Evolutionary conservation across 2,797 vertebrate species (phyloP), one percentile per base, ranked within the genome.

Genomic region (Phataginus tricuspis): DNA sequence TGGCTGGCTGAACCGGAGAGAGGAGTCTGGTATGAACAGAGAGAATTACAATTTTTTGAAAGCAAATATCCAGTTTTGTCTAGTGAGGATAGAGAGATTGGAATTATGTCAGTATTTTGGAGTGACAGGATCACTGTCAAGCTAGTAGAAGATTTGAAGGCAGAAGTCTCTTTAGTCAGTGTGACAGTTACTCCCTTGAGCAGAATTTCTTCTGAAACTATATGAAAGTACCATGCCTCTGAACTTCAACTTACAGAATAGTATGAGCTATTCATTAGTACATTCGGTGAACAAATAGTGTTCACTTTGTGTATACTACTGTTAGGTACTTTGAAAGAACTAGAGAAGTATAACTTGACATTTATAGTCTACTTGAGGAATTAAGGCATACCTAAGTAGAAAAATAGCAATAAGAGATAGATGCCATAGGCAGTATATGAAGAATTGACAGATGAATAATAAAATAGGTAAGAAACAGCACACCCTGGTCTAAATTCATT

Each of bases 181-280:
- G 34, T 72, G 39, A 11, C 78, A 25, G 85, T 83, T 63, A 45
- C 16, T 86, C 29, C 68, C 55, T 87, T 87, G 29, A 78, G 25
- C 90, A 94, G 51, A 84, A 74, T 93, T 93, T 78, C 66, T 29
- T 80, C 9, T 53, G 55, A 89, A 93, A 83, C 39, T 84, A 75
- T 1, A 55, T 82, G 83, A 63, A 77, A 55, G 8, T 84, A 1
- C 16, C 55, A 49, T 74, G 61, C 23, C 45, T 87, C 55, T 84
- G 78, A 85, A 78, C 71, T 78, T 87, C 37, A 91, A 84, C 42
- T 79, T 63, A 74, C 5, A 72, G 55, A 91, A 57, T 88, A 84
- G 11, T 79, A 51, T 53, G 53, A 66, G 49, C 29, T 61, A 80
- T 12, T 95, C 18, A 59, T 55, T 79, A 94, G 71, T 91, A 82